phyloP scores from a whole-genome alignment of 2,113 vertebrate species.

The Megaceryle maxima region DNA sequence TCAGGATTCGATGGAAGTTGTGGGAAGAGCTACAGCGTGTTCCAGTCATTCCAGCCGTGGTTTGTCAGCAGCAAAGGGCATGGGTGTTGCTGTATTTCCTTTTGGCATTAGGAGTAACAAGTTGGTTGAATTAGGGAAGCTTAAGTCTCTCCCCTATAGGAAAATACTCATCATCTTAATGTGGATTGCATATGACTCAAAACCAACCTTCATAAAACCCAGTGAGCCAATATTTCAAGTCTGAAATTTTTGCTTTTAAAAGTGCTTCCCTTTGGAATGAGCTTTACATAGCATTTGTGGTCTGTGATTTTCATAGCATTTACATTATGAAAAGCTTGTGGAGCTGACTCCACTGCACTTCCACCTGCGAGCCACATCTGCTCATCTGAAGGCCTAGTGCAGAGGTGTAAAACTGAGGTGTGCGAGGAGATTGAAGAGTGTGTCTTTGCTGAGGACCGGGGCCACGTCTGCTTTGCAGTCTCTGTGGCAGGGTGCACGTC shows the following conservation, averaged over 20 bases:
- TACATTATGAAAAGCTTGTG: background rate
- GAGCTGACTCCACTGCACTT: background rate
- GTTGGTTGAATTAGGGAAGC: slow-evolving; percentile 36
- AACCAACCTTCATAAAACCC: slow-evolving; percentile 39
- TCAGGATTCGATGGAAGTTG: slow-evolving; percentile 7
- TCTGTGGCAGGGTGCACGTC: rapidly evolving
- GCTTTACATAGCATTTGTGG: background rate
- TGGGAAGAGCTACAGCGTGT: slow-evolving; percentile 21
- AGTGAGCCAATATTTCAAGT: slow-evolving; percentile 22
- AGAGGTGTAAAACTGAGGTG: background rate
- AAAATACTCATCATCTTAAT: slow-evolving; percentile 58
- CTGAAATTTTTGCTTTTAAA: background rate
- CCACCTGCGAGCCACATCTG: background rate
- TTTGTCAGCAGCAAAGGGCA: slow-evolving; percentile 52
- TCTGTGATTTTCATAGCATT: background rate
- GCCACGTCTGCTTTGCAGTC: background rate
- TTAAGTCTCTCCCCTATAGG: slow-evolving; percentile 59
- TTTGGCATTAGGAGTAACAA: slow-evolving; percentile 50
- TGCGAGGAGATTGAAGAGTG: background rate
- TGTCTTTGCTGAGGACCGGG: background rate
- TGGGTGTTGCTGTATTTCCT: slow-evolving; percentile 62
- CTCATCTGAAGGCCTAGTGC: background rate
- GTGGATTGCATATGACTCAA: slow-evolving; percentile 53
- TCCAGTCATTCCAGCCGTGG: slow-evolving; percentile 37
- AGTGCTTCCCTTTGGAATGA: background rate